A percentile compares a stretch with the other conserved stretches of the same genome.
Evolutionary conservation across 2,113 vertebrate genomes (phyloP).

Genomic region (Diadophis punctatus): DNA sequence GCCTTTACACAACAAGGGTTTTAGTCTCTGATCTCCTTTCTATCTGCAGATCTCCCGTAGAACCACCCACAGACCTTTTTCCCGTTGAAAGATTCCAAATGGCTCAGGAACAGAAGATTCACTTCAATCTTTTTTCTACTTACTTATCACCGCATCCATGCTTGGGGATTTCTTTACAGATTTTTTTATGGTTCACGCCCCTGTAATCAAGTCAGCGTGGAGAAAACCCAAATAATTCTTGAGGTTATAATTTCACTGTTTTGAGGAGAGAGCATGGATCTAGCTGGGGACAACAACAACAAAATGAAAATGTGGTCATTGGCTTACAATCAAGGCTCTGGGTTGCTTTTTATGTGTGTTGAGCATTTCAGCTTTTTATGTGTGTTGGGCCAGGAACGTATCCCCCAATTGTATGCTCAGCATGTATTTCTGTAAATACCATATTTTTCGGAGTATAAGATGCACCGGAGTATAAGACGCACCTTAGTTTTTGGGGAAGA

Average conservation of each 20-base stretch:
- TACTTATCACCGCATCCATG: background rate
- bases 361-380: background rate
- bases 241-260: background rate
- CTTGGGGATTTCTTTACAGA: background rate
- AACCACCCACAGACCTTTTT: background rate
- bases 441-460: too few relatives aligned
- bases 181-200: background rate
- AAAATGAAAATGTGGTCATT: background rate
- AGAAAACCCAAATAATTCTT: background rate
- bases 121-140: background rate
- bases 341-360: background rate
- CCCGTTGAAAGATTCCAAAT: background rate
- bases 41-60: background rate
- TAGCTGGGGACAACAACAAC: background rate
- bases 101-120: background rate
- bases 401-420: background rate
- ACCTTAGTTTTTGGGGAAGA: too few relatives aligned
- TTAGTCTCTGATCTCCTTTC: background rate
- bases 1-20: background rate
- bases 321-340: background rate
- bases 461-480: too few relatives aligned
- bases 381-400: background rate
- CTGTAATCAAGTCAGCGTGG: background rate
- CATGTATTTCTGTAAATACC: background rate
- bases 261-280: background rate